Evolutionary conservation across 2,888 invertebrate species (phyloP), one percentile per base, ranked within the genome.

Genomic region (Trichogramma evanescens): DNA sequence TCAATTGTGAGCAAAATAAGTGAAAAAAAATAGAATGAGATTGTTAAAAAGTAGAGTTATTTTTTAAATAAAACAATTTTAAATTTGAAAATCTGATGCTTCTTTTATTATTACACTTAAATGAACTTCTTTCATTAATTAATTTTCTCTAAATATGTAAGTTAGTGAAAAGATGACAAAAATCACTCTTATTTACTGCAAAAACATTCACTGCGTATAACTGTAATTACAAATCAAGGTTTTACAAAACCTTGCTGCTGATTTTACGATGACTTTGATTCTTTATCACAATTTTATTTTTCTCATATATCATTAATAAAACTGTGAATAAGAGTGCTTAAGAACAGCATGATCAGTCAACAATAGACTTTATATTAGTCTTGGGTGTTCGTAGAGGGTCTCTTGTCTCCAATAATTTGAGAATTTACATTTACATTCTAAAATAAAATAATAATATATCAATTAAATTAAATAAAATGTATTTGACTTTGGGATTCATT

Each of bases 1-100:
- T 80, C 84, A 4, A 78, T 89, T 70, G 80, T 88, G 9, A 87
- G 84, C 70, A 84, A 84, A 74, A 88, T 89, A 74, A 84, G 83
- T 40, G 83, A 38, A 67, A 4, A 71, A 70, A 62, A 59, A 51
- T 3, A n/a, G 10, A 56, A 54, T 50, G 8, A 13, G 10, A n/a
- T 50, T 50, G 8, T 50, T 3, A 50, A 50, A 38, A 54, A 54
- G 44, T 54, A 42, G 26, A 26, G 38, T 45, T 62, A 26, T 61
- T 9, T n/a, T 54, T 53, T 51, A 62, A 65, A 65, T 64, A 63
- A 64, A 64, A 53, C 51, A 10, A 50, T 42, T 51, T 43, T 59
- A 13, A 59, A 59, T 54, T 51, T 64, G 63, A 67, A 66, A 65
- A 64, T 63, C 63, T 65, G 55, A 63, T 64, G 61, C 60, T 65